Conservation (phyloP, 2,113 vertebrate genomes). For the Cynocephalus volans region DNA sequence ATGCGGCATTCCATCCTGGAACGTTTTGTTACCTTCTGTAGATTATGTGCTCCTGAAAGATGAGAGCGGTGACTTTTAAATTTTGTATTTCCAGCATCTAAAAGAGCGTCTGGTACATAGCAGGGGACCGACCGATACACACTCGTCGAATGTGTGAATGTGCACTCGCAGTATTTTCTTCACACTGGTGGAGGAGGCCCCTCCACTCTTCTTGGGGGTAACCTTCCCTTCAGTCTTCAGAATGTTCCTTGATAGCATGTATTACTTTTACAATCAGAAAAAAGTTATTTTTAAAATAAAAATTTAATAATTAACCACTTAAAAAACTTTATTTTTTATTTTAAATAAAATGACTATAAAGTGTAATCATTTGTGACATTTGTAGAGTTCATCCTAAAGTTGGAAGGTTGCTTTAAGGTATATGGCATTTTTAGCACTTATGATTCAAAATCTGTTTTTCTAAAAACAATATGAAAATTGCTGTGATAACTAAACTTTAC, state of each 20-base stretch:
- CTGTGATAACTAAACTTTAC: neutral
- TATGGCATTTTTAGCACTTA: neutral
- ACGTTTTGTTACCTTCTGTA: neutral
- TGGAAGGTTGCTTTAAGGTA: neutral
- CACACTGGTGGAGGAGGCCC: neutral
- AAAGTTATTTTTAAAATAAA: neutral
- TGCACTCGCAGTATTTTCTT: neutral
- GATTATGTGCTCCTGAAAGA: neutral
- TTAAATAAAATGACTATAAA: neutral
- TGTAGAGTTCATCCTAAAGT: neutral
- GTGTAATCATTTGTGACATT: neutral
- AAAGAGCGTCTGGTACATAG: neutral
- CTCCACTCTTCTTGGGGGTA: neutral
- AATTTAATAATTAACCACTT: neutral
- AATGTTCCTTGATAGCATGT: neutral
- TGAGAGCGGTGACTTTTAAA: neutral
- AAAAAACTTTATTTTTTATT: neutral
- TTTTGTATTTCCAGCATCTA: neutral
- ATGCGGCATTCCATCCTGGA: neutral
- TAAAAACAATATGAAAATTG: slow-evolving; percentile 26
- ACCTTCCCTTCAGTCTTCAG: neutral
- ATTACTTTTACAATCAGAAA: neutral
- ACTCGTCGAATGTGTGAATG: neutral
- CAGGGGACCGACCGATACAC: neutral
- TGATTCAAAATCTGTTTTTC: neutral